A percentile compares a stretch with the other conserved stretches of the same genome.
phyloP scores from a whole-genome alignment of 2,888 invertebrate species.

The Chrysolina haemoptera region DNA sequence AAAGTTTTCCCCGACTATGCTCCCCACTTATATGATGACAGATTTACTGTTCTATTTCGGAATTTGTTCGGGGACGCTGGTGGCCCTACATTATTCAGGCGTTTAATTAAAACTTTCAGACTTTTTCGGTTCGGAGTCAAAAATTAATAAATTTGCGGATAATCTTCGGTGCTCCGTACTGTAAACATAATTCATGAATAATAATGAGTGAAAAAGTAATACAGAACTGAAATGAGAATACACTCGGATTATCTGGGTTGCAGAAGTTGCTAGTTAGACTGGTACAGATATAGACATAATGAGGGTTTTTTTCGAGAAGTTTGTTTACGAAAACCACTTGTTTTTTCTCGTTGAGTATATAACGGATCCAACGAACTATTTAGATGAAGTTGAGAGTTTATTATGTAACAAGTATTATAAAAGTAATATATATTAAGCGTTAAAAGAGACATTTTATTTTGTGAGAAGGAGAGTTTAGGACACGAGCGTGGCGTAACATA shows the following conservation, averaged over 20 bases:
- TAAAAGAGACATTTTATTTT: too few relatives aligned
- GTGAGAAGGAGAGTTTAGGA: too few relatives aligned
- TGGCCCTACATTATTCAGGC: conserved; percentile 45
- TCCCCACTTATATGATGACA: conserved; percentile 45
- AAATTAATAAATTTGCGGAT: conserved; percentile 42
- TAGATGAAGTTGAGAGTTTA: too few relatives aligned
- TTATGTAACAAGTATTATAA: too few relatives aligned
- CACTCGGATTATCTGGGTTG: neutral
- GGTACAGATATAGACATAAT: neutral
- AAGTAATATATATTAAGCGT: too few relatives aligned
- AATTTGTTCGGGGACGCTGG: conserved; percentile 44
- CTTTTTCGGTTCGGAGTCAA: conserved; percentile 38
- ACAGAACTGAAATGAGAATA: conserved; percentile 16
- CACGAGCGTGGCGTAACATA: too few relatives aligned
- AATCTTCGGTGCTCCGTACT: conserved; percentile 34
- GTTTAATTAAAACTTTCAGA: conserved; percentile 50
- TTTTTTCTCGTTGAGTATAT: neutral
- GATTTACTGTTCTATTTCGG: conserved; percentile 50
- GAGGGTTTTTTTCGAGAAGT: neutral
- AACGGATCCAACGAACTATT: neutral
- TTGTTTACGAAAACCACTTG: neutral
- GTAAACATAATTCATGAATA: conserved; percentile 36
- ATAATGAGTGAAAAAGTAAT: conserved; percentile 28
- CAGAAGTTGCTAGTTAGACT: neutral
- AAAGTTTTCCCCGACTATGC: conserved; percentile 44